Percentiles rank a stretch among this genome's conserved stretches.
Evolutionary conservation across 2,888 invertebrate genomes (phyloP).

Genomic region (Eledona agricola): DNA sequence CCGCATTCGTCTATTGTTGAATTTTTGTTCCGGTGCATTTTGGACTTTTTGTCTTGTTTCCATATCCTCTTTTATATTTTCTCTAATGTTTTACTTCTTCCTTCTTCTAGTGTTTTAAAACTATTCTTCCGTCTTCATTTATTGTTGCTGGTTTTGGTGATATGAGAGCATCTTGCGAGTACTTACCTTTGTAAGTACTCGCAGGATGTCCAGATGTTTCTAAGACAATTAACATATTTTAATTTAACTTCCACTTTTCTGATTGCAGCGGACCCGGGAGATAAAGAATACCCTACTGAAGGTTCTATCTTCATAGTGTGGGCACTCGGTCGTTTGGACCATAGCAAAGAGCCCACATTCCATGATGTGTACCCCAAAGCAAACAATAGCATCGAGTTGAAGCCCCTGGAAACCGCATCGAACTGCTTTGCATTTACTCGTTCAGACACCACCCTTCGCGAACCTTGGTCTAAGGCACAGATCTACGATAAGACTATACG

Average conservation of each 20-base stretch:
- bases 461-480: constrained; percentile 71
- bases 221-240: neutral
- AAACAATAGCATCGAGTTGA: constrained; percentile 74
- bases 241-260: neutral
- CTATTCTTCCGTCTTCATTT: neutral
- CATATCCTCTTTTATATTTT: neutral
- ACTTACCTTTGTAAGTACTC: too few relatives aligned
- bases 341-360: constrained; percentile 81
- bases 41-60: neutral
- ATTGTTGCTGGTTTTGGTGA: too few relatives aligned
- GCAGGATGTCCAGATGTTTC: too few relatives aligned
- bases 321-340: constrained; percentile 84
- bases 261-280: constrained; percentile 76
- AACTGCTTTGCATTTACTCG: constrained; percentile 80
- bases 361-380: constrained; percentile 82
- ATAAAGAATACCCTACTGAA: constrained; percentile 75
- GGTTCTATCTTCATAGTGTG: constrained; percentile 74
- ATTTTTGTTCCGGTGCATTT: too few relatives aligned
- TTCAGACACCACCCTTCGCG: constrained; percentile 54
- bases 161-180: too few relatives aligned
- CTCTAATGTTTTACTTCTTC: neutral
- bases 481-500: constrained; percentile 76
- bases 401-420: constrained; percentile 69
- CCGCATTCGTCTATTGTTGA: too few relatives aligned
- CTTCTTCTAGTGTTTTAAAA: neutral